Base-by-base conservation (phyloP, 2,888 invertebrate species). In the Ormyrus rosae region DNA sequence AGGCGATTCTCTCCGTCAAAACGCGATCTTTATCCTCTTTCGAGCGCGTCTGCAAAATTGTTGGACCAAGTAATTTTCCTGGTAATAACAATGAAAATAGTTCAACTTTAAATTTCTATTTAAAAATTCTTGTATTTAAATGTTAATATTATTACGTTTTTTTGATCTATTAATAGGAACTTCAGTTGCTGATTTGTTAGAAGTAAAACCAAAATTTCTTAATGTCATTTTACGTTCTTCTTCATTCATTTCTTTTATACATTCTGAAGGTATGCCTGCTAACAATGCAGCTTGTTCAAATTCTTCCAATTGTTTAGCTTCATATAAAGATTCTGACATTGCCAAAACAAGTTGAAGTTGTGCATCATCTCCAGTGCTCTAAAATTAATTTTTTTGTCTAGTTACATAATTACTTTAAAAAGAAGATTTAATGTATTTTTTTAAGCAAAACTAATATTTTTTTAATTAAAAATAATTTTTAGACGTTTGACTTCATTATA, bases 1-100 rank as follows among this genome's bases (percentile, higher is more conserved):
- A 90, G 9, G 91, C 91, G 80, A 92, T 91, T 87, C 87, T 91
- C 83, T 92, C 91, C 55, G 91, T 89, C 78, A 92, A 85, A 46
- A 91, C 87, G 45, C 89, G 87, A 71, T 91, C 89, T 75, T 91
- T 88, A 50, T 91, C 90, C 82, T 88, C 89, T 82, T 87, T 82
- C 1, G 90, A 87, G 73, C 91, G 87, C 55, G 84, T 89, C 84
- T 91, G 88, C 50, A 92, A 85, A 56, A 88, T 67, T 51, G 91
- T 90, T 51, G 86, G 83, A 58, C 83, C 84, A 64, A 75, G 56
- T 7, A 78, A 79, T 78, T 86, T 89, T 82, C 81, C 89, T 90
- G 79, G 70, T 75, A 69, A 68, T 19, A 70, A 70, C 69, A 50
- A 67, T 19, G 53, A 34, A 34, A 34, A 34, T 34, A 34, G 34